Base-by-base conservation (phyloP, 2,113 vertebrate genomes). In the Fregetta grallaria region DNA sequence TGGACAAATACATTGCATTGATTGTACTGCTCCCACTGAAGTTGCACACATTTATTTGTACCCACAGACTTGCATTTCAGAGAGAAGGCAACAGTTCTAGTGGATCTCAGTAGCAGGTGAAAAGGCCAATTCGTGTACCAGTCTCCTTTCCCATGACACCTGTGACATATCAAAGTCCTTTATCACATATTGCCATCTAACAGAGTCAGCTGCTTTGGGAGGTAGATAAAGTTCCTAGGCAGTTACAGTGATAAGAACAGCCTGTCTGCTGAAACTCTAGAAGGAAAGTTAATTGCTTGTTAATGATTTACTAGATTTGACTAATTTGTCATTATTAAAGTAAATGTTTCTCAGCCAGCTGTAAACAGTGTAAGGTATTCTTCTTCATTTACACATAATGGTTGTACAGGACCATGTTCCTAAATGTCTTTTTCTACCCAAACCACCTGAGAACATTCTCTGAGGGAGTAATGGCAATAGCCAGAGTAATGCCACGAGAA, bases 281-380 rank as follows among this genome's bases (percentile, higher is more conserved):
- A 77, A 91, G 80, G 20, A 18, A 84, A 84, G 62, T 73, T 96
- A 96, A 97, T 96, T 96, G 87, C 59, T 87, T 87, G 72, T 89
- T 96, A 97, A 97, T 97, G 92, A 97, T 95, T 97, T 97, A 88
- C 66, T 95, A 78, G 78, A 76, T 91, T 96, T 91, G 82, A 87
- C 80, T 96, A 91, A 97, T 96, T 97, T 95, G 89, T 94, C 90
- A 62, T 78, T 97, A 90, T 96, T 95, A 93, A 95, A 91, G 79
- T 73, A 95, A 97, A 97, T 79, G 75, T 67, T 68, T 96, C 81
- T 86, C 67, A 63, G 68, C 22, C 84, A 92, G 89, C 59, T 81
- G 83, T 86, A 95, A 96, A 88, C 16, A 86, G 47, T 30, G 36
- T 32, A 63, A 95, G 49, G 66, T 65, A 86, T 76, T 94, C 68